Percentiles rank a stretch among this genome's conserved stretches.
phyloP scores from a whole-genome alignment of 2,888 invertebrate species.

The Drosophila robusta region DNA sequence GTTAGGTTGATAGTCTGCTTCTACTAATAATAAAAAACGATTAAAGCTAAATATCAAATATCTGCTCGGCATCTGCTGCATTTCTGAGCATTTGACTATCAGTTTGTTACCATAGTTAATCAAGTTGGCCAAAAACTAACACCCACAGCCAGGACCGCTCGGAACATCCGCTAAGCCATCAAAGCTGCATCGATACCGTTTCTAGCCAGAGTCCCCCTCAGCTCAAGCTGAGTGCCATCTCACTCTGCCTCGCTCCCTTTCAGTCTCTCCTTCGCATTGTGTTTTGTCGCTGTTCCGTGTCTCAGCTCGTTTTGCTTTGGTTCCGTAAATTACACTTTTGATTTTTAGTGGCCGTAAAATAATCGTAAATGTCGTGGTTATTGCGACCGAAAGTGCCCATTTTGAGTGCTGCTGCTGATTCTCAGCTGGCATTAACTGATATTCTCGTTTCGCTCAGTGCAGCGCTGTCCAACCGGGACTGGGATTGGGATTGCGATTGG shows the following conservation, averaged over 20 bases:
- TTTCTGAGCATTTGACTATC: neutral
- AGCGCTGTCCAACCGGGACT: slow-evolving; percentile 43
- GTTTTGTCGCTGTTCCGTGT: slow-evolving; percentile 36
- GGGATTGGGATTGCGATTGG: slow-evolving; percentile 11
- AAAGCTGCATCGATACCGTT: slow-evolving; percentile 37
- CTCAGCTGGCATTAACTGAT: slow-evolving; percentile 71
- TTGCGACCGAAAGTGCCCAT: slow-evolving; percentile 85
- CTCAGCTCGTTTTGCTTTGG: slow-evolving; percentile 65
- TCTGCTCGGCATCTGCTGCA: neutral
- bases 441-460: slow-evolving; percentile 81
- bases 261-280: neutral
- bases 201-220: slow-evolving; percentile 2
- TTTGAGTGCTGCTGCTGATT: slow-evolving; percentile 71
- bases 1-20: too few relatives aligned
- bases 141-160: slow-evolving; percentile 7
- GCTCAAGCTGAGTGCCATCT: slow-evolving; percentile 10
- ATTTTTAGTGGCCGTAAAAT: slow-evolving; percentile 86
- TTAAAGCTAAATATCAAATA: neutral
- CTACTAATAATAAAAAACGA: too few relatives aligned
- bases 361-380: slow-evolving; percentile 85
- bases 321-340: slow-evolving; percentile 85
- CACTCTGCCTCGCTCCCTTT: neutral
- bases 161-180: slow-evolving; percentile 18
- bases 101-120: neutral
- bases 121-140: slow-evolving; percentile 5